Base-by-base conservation (phyloP, 53 echinoderm and acorn worm genomes). In the Apostichopus leukothele region DNA sequence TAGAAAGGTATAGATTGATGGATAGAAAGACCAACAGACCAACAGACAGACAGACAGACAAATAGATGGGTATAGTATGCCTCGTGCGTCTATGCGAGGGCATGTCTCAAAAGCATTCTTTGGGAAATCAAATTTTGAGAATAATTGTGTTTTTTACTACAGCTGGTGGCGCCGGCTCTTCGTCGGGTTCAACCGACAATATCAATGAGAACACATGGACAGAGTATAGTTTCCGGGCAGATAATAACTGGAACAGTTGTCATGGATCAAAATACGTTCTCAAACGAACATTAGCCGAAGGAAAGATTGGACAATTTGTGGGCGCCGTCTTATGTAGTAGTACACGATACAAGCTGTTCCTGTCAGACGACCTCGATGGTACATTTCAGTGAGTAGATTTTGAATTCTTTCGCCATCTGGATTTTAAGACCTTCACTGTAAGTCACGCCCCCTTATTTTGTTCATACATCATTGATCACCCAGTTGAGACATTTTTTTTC, bases 291-390 rank as follows among this genome's bases (percentile, higher is more conserved):
- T 66, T 55, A 4, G 67, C 73, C 22, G 84, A 52, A 0, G 76
- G 84, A 22, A 61, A 76, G 23, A 27, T 52, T 39, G 95, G 92
- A 54, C 26, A 54, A 51, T 95, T 88, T 73, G 93, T 95, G 5
- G 95, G 95, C 16, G 95, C 90, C 3, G 90, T 92, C 11, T 88
- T 95, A 10, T 95, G 95, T 60, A 76, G 89, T 4, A 86, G 86
- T 0, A 59, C 12, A 6, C 90, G 88, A 10, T 95, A 95, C 88
- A 95, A 95, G 88, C 91, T 95, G 51, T 93, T 95, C 80, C 68
- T 95, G 21, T 80, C 89, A 4, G 90, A 93, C 75, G 85, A 90
- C 26, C 88, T 92, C 1, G n/a, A 80, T 51, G 52, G 25, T 14
- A 79, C 9, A 14, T 76, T 76, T 52, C 16, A 26, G 77, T 76